Conservation (phyloP, 1,140 invertebrate species). For the Chelonus insularis region DNA sequence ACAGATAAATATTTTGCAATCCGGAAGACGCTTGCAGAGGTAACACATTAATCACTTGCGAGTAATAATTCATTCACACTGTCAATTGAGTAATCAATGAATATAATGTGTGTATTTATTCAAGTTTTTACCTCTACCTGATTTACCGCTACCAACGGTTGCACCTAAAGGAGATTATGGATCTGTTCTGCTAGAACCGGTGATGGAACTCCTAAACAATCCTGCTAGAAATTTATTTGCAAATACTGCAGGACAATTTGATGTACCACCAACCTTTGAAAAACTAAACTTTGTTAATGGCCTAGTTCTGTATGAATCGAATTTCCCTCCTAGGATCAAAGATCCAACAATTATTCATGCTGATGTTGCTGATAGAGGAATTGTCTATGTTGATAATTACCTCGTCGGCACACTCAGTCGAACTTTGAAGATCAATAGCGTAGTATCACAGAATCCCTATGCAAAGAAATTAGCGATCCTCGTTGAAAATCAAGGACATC, state of each 20-base stretch:
- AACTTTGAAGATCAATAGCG: slow-evolving; percentile 57
- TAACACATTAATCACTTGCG: slow-evolving; percentile 39
- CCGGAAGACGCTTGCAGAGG: slow-evolving; percentile 67
- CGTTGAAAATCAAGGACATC: slow-evolving; percentile 82
- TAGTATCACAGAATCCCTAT: slow-evolving; percentile 61
- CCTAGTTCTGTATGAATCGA: slow-evolving; percentile 74
- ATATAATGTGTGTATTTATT: slow-evolving; percentile 28
- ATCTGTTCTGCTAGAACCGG: slow-evolving; percentile 56
- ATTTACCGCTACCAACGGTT: slow-evolving; percentile 54
- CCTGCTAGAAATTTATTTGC: slow-evolving; percentile 41
- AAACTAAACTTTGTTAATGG: slow-evolving; percentile 65
- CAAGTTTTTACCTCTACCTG: slow-evolving; percentile 58
- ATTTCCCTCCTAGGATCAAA: slow-evolving; percentile 56
- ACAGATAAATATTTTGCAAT: slow-evolving; percentile 83
- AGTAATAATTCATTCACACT: neutral
- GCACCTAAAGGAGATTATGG: slow-evolving; percentile 64
- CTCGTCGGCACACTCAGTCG: slow-evolving; percentile 67
- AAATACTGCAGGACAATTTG: slow-evolving; percentile 24
- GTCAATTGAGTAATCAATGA: slow-evolving; percentile 19
- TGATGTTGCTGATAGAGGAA: slow-evolving; percentile 70
- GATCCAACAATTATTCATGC: slow-evolving; percentile 65
- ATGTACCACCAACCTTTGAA: slow-evolving; percentile 68
- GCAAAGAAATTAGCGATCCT: slow-evolving; percentile 68
- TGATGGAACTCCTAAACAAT: slow-evolving; percentile 54
- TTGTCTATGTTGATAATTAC: slow-evolving; percentile 71